Evolutionary conservation across 2,113 vertebrate genomes (phyloP).

Genomic region (Podilymbus podiceps): DNA sequence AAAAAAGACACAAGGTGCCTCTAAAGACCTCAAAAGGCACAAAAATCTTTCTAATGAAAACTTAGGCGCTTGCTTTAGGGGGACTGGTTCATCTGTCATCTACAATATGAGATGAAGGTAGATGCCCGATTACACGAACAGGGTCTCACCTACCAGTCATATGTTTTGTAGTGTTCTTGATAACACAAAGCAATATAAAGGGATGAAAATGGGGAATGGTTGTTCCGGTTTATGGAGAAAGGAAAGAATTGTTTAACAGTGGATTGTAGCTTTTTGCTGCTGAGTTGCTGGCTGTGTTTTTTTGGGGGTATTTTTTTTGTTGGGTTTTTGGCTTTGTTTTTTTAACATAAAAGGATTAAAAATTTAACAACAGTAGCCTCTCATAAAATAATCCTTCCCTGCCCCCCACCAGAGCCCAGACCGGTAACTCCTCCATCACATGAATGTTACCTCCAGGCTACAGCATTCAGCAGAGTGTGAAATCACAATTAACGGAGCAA

Average conservation of each 20-base stretch:
- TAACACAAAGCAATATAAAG: neutral
- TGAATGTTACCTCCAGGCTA: conserved; percentile 60
- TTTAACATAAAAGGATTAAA: neutral
- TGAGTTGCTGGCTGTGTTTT: neutral
- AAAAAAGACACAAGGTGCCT: neutral
- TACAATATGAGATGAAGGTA: neutral
- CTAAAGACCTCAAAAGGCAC: neutral
- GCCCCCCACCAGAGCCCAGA: neutral
- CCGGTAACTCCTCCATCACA: conserved; percentile 41
- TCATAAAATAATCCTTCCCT: neutral
- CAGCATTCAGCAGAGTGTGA: conserved; percentile 67
- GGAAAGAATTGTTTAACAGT: neutral
- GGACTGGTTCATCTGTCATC: neutral
- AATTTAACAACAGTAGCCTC: neutral
- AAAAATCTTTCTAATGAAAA: neutral
- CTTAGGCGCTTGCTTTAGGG: neutral
- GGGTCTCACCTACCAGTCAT: neutral
- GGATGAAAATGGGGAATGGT: neutral
- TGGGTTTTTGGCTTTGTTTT: neutral
- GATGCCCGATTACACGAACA: neutral
- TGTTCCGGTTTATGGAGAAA: neutral
- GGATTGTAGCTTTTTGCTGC: neutral
- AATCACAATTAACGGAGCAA: conserved; percentile 80
- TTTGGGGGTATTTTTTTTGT: neutral
- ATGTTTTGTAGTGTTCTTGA: neutral